Percentiles rank a stretch among this genome's conserved stretches.
Conservation (phyloP, 2,113 vertebrate genomes). For the Synchiropus splendidus region DNA sequence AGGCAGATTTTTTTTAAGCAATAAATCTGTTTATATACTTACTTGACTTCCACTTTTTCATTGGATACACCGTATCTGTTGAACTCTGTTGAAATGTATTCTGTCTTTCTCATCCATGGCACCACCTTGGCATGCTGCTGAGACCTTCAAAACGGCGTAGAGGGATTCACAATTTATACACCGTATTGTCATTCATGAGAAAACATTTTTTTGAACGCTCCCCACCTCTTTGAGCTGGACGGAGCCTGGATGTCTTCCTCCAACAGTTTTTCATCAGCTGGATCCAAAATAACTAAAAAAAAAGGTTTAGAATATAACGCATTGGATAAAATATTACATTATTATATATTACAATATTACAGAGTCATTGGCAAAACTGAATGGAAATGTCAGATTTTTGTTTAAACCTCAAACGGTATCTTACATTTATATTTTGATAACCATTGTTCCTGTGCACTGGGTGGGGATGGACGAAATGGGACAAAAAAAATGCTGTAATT, state of each 20-base stretch:
- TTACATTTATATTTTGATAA: too few species aligned
- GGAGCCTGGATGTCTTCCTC: constrained; percentile 91
- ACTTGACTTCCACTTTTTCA: constrained; percentile 96
- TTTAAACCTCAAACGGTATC: too few species aligned
- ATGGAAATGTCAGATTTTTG: too few species aligned
- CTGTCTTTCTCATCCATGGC: constrained; percentile 93
- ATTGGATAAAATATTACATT: too few species aligned
- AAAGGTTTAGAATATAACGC: too few species aligned
- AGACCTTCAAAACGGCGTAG: constrained; percentile 55
- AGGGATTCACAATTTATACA: background rate
- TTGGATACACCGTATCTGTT: constrained; percentile 90
- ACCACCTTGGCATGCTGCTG: constrained; percentile 94
- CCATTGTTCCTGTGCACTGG: too few species aligned
- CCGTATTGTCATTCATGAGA: too few species aligned
- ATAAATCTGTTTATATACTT: constrained; percentile 8
- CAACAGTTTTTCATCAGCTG: constrained; percentile 86
- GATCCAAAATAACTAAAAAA: constrained; percentile 75
- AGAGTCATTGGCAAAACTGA: too few species aligned
- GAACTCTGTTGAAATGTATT: constrained; percentile 93
- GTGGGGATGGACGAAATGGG: too few species aligned
- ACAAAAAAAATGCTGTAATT: background rate
- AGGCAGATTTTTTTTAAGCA: background rate
- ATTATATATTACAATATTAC: too few species aligned
- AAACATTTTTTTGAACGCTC: too few species aligned
- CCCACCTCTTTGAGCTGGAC: constrained; percentile 83